Conservation (phyloP, 2,113 vertebrate genomes). For the Rutilus rutilus region DNA sequence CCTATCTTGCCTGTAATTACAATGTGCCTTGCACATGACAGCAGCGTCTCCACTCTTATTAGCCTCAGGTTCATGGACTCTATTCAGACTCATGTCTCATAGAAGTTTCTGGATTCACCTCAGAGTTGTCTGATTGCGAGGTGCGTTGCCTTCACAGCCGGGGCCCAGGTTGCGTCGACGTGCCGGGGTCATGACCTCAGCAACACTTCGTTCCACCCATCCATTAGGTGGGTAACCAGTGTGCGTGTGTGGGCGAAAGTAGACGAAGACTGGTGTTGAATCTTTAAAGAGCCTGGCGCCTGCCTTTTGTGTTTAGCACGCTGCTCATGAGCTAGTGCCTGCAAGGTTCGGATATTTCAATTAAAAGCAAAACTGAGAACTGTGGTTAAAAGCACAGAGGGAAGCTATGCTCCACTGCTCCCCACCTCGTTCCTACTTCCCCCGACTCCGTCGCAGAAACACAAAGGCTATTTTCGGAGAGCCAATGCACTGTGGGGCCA, state of each 20-base stretch:
- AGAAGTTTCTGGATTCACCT: constrained; percentile 19
- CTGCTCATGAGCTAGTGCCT: constrained; percentile 44
- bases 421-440: constrained; percentile 21
- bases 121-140: not conserved
- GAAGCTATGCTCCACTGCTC: constrained; percentile 66
- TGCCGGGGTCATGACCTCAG: constrained; percentile 26
- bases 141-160: not conserved
- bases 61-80: constrained; percentile 40
- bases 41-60: constrained; percentile 43
- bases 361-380: constrained; percentile 62
- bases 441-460: constrained; percentile 69
- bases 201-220: constrained; percentile 3
- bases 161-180: constrained; percentile 5
- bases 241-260: constrained; percentile 20
- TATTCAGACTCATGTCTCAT: constrained; percentile 8
- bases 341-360: constrained; percentile 67
- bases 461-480: constrained; percentile 81
- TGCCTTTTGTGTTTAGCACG: constrained; percentile 44
- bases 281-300: constrained; percentile 51
- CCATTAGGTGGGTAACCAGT: not conserved
- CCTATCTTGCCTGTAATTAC: constrained; percentile 42
- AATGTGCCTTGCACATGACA: constrained; percentile 41
- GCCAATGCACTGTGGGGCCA: constrained; percentile 67
- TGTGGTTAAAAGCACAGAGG: constrained; percentile 68
- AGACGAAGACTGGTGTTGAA: constrained; percentile 53